Evolutionary conservation across 2,888 invertebrate species (phyloP).

Genomic region (Lutraria lutraria): DNA sequence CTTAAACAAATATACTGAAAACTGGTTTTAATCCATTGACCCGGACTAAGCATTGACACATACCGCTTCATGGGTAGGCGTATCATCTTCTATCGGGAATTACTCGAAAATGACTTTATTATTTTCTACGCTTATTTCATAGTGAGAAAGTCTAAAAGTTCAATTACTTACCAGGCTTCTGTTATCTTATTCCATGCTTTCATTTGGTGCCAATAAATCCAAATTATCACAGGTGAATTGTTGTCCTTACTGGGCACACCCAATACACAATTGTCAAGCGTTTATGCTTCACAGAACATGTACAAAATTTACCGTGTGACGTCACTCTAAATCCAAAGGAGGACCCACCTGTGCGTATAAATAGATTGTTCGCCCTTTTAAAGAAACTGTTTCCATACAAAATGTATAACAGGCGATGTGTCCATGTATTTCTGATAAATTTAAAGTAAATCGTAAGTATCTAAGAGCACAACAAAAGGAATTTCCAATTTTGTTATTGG

Average conservation of each 20-base stretch:
- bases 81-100: not conserved
- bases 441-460: not conserved
- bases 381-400: not conserved
- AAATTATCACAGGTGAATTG: conserved; percentile 46
- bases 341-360: conserved; percentile 34
- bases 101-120: not conserved
- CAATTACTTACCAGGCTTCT: conserved; percentile 28
- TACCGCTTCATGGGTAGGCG: conserved; percentile 36
- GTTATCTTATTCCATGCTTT: conserved; percentile 34
- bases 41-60: conserved; percentile 23
- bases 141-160: not conserved
- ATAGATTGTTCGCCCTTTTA: not conserved
- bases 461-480: not conserved
- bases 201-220: conserved; percentile 32
- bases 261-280: conserved; percentile 58
- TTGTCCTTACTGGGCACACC: conserved; percentile 55
- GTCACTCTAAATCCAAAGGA: conserved; percentile 43
- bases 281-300: conserved; percentile 61
- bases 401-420: not conserved
- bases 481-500: conserved; percentile 34
- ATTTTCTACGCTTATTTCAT: conserved; percentile 21
- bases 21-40: conserved; percentile 43
- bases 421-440: not conserved
- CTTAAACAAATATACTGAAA: not conserved
- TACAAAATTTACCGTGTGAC: conserved; percentile 49